A percentile compares a stretch with the other conserved stretches of the same genome.
phyloP scores from a whole-genome alignment of 2,113 vertebrate species.

The Neolamprologus kungweensis region DNA sequence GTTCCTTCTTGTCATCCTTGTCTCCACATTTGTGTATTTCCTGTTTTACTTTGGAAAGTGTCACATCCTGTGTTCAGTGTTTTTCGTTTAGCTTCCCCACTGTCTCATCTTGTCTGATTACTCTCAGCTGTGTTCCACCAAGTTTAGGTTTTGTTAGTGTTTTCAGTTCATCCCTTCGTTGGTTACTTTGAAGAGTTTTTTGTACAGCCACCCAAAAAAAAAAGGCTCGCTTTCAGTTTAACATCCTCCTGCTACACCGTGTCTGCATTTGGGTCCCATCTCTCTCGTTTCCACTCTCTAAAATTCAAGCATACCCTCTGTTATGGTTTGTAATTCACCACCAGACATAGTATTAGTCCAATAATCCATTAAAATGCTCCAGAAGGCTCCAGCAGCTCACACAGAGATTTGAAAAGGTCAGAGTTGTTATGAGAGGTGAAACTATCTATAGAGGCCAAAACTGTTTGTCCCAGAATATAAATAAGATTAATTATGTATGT shows the following conservation, averaged over 20 bases:
- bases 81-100: accelerated
- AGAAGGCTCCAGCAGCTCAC: background rate
- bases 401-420: background rate
- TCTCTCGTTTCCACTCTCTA: background rate
- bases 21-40: background rate
- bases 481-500: background rate
- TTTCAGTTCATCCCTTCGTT: background rate
- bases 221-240: background rate
- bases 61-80: background rate
- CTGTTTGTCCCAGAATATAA: background rate
- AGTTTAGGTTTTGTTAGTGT: background rate
- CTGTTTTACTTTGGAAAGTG: background rate
- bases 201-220: background rate
- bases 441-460: background rate
- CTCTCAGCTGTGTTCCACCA: background rate
- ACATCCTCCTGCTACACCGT: background rate
- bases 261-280: background rate
- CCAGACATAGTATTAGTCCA: background rate
- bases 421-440: background rate
- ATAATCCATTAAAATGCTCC: background rate
- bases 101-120: background rate
- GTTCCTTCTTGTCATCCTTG: background rate
- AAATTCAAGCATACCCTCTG: background rate
- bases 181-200: background rate
- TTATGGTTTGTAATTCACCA: background rate